Evolutionary conservation across 2,113 vertebrate genomes (phyloP).

Genomic region (Ciconia maguari): DNA sequence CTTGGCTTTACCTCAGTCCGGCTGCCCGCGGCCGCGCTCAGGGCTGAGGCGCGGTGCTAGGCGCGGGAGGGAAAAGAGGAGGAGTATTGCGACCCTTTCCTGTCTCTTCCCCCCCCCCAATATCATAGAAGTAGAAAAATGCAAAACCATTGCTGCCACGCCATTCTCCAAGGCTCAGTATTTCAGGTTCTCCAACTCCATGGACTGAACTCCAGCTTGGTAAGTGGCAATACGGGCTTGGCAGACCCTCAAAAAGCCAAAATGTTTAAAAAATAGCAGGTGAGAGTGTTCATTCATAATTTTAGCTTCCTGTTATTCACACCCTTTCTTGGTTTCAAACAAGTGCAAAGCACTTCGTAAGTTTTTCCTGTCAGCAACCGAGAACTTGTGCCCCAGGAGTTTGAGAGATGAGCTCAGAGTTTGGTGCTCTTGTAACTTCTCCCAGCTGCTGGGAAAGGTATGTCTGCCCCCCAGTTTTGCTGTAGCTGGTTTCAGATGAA

Average conservation of each 20-base stretch:
- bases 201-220: not conserved
- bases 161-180: not conserved
- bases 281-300: not conserved
- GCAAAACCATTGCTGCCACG: not conserved
- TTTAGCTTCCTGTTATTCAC: not conserved
- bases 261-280: not conserved
- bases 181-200: not conserved
- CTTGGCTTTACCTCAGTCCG: not conserved
- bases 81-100: fast-evolving
- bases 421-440: not conserved
- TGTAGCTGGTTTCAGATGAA: not conserved
- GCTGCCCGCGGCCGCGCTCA: not conserved
- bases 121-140: not conserved
- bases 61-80: fast-evolving
- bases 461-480: not conserved
- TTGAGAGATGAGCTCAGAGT: not conserved
- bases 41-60: not conserved
- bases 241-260: not conserved
- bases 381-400: not conserved
- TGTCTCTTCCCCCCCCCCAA: no score
- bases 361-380: not conserved
- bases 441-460: not conserved
- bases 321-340: not conserved
- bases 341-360: not conserved
- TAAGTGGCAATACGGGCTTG: not conserved